Evolutionary conservation across 2,797 vertebrate species (phyloP), one percentile per base, ranked within the genome.

Genomic region (Menidia menidia): DNA sequence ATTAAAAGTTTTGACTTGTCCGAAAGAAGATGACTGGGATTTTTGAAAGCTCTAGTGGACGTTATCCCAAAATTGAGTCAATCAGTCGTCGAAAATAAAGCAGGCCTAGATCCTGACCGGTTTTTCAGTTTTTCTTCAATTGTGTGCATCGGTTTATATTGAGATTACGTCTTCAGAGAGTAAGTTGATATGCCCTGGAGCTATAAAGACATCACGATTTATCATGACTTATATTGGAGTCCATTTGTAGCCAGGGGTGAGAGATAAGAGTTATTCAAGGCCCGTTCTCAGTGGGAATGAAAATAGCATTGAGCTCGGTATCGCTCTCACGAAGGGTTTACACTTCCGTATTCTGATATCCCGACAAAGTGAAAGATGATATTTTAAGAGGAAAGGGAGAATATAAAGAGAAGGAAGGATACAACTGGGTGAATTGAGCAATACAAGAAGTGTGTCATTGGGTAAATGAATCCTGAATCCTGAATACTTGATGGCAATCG

Each of bases 241-340:
- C 64, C 59, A 83, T 85, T 88, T 82, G 73, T 70, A 71, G 86
- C 62, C 32, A 1, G 71, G 44, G 64, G 81, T 76, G 78, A 47
- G 78, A 77, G 73, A 76, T 57, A 51, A 78, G 66, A 76, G 30
- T 74, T 71, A 75, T 83, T 89, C 72, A 84, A 81, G 78, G 75
- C 80, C 76, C 75, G 66, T 68, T 78, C 72, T 83, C 73, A 43
- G 8, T 62, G 64, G 67, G 73, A 89, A 66, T 73, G 72, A 81
- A 92, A 87, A 87, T 79, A 85, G 82, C 77, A 81, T 41, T 67
- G 79, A 84, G 83, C 79, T 87, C 68, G 66, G 73, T 79, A 82
- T 88, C 77, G 87, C 76, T 84, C 77, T 90, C 80, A 84, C 86
- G 89, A 69, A 83, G 78, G 84, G 88, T 90, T 80, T 79, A 75